Evolutionary conservation across 2,888 invertebrate species (phyloP).

Genomic region (Xestia ashworthii): DNA sequence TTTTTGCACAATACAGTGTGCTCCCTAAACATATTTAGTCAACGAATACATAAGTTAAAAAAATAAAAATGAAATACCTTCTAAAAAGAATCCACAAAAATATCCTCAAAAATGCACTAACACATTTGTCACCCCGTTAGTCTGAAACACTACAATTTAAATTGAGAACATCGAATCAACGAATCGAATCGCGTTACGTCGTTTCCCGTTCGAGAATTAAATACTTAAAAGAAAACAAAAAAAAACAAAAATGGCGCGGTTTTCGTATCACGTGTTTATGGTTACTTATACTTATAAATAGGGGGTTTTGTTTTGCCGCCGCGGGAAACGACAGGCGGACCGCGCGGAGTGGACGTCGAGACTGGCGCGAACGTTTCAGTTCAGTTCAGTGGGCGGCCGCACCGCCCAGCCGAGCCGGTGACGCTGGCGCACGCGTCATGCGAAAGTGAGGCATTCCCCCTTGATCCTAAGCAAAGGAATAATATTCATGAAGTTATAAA

Average conservation of each 20-base stretch:
- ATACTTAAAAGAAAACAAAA: slow-evolving; percentile 65
- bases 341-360: slow-evolving; percentile 91
- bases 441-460: slow-evolving; percentile 75
- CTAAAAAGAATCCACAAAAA: slow-evolving; percentile 78
- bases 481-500: neutral
- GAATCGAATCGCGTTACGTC: slow-evolving; percentile 77
- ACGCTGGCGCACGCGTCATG: slow-evolving; percentile 80
- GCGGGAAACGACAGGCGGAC: slow-evolving; percentile 88
- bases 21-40: neutral
- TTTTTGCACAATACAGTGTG: slow-evolving; percentile 39
- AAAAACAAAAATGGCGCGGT: slow-evolving; percentile 66
- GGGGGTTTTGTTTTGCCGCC: slow-evolving; percentile 70
- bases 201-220: slow-evolving; percentile 77
- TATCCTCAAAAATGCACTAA: slow-evolving; percentile 78
- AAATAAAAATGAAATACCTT: slow-evolving; percentile 67
- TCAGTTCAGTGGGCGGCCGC: slow-evolving; percentile 83
- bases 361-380: slow-evolving; percentile 78
- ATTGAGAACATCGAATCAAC: slow-evolving; percentile 75
- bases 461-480: slow-evolving; percentile 16
- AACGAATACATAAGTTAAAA: neutral
- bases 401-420: slow-evolving; percentile 79
- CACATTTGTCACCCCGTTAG: slow-evolving; percentile 75
- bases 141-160: slow-evolving; percentile 80
- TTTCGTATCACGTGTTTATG: slow-evolving; percentile 69
- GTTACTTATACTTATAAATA: slow-evolving; percentile 60